Conservation (phyloP, 2,797 vertebrate species). For the Pipistrellus pygmaeus region DNA sequence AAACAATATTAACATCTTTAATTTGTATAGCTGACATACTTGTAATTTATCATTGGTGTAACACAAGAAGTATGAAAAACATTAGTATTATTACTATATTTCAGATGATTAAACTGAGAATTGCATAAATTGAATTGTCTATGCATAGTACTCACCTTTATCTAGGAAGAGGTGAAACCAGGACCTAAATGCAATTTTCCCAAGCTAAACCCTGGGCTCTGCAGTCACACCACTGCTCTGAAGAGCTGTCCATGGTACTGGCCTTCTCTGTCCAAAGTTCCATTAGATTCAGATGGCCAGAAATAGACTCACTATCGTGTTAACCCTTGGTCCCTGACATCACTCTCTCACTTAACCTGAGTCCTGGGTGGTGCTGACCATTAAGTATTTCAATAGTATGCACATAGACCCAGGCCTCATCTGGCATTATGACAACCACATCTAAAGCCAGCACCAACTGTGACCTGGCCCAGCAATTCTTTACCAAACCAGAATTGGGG, state of each 20-base stretch:
- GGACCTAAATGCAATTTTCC: background rate
- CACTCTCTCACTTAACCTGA: background rate
- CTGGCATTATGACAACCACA: background rate
- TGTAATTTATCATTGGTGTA: background rate
- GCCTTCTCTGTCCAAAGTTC: background rate
- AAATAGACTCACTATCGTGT: background rate
- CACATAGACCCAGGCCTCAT: background rate
- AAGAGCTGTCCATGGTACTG: slow-evolving; percentile 74
- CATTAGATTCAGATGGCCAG: background rate
- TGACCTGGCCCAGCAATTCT: background rate
- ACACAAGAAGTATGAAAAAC: background rate
- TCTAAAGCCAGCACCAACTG: background rate
- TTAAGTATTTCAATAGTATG: background rate
- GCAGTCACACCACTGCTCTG: accelerated
- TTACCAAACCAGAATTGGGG: background rate
- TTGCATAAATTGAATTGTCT: background rate
- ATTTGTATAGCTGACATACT: background rate
- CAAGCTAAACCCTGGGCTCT: background rate
- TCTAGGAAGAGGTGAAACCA: background rate
- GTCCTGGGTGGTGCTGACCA: background rate
- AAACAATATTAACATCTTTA: slow-evolving; percentile 3
- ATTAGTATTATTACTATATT: background rate
- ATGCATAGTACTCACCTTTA: background rate
- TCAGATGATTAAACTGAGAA: background rate
- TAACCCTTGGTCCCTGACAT: background rate